Base-by-base conservation (phyloP, 2,797 vertebrate genomes). In the Muscicapa striata region DNA sequence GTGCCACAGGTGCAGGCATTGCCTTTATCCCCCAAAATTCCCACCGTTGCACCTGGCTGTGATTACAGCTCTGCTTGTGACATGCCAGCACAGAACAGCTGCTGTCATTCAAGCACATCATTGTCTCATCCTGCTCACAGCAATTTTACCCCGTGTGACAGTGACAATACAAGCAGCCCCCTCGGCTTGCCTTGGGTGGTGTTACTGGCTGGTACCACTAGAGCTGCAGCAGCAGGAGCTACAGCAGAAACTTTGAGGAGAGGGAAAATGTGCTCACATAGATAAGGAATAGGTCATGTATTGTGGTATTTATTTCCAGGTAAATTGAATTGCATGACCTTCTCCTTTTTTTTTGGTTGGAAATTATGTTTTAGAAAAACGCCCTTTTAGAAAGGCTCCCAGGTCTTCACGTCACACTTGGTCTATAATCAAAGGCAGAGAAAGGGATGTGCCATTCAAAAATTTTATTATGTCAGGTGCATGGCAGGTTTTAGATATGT, bases 1-100 rank as follows among this genome's bases (percentile, higher is more conserved):
- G 55, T 52, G 85, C 94, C 76, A 96, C 95, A 97, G 94, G 94
- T 96, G 91, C 43, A 78, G 61, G 48, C 2, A 1, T 54, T 61
- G 76, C 70, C 67, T 55, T 89, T 61, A 22, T 38, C 26, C 79
- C 59, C 75, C 79, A 3, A 54, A 90, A 83, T 94, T 95, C 87
- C 87, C 94, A 81, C 87, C 34, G 4, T 38, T 32, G 66, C 90
- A 93, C 94, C 93, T 96, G 95, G 57, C 81, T 79, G 72, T 80
- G 75, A 92, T 93, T 92, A 81, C 70, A 91, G 82, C 67, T 92
- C 64, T 78, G 57, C 80, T 94, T 55, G 68, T 89, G 91, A 80
- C 32, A 48, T 90, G 87, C 80, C 90, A 64, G 34, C 5, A 3
- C 87, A 27, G 78, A 95, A 78, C 82, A 88, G 93, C 84, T 89